Base-by-base conservation (phyloP, 2,113 vertebrate genomes). In the Carlito syrichta region DNA sequence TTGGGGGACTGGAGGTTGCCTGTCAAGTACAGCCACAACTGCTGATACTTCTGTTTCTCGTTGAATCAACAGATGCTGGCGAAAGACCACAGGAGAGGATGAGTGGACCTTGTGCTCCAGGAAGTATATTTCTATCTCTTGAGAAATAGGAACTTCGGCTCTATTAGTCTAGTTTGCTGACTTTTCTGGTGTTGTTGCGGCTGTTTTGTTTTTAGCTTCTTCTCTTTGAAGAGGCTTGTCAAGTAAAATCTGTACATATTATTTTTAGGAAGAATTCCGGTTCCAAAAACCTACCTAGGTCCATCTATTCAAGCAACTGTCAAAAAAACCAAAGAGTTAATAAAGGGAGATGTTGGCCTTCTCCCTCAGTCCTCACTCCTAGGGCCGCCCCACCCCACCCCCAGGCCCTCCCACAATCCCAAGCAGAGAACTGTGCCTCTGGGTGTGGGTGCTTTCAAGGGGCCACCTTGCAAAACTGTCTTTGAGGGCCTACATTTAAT, bases 141-240 rank as follows among this genome's bases (percentile, higher is more conserved):
- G 50, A 96, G 94, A 97, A 97, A 95, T 89, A 95, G 93, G 93
- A 97, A 97, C 96, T 94, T 88, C 25, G n/a, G 82, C 58, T 95
- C 93, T 91, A 83, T 84, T 93, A 77, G 52, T 68, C 45, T 79
- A 77, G 58, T 83, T 68, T 92, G 66, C 86, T 89, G 62, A 82
- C 56, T 84, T 58, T 94, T 96, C 63, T 90, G 35, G 68, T 38
- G 32, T 71, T 45, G 1, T 45, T 22, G 56, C 50, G 63, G 0
- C 69, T 71, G 68, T 84, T 79, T 84, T 20, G 60, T 63, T 92
- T 94, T 92, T 63, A 91, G 60, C 48, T 50, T 95, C 84, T 73
- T 86, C 76, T 95, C 66, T 84, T 83, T 93, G 76, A 69, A 88
- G 63, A 94, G 16, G 40, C 58, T 71, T 96, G 91, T 77, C 69